Evolutionary conservation across 2,113 vertebrate genomes (phyloP), one percentile per base, ranked within the genome.

Genomic region (Myotis yumanensis): DNA sequence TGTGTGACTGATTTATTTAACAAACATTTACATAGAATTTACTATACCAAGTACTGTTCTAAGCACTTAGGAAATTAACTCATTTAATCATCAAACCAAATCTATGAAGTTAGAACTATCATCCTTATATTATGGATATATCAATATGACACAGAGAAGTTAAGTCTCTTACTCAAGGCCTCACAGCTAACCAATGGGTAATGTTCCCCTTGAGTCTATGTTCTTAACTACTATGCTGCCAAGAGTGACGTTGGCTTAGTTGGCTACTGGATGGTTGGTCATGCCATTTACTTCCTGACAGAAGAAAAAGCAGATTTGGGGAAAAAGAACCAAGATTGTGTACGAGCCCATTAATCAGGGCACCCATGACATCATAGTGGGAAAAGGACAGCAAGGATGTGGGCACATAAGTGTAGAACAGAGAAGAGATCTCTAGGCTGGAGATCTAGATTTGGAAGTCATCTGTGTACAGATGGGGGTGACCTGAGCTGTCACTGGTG

Each of bases 51-150:
- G 54, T 35, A 57, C 73, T 51, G 14, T 68, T 89, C 52, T 83
- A 91, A 94, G n/a, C 20, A 89, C 66, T 93, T 80, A 52, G 15
- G 93, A 91, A 87, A 91, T 75, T 82, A 95, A 83, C 25, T 83
- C 52, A 66, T 59, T 77, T 91, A 91, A 89, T 83, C 40, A 93
- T 85, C 30, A 81, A 11, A 81, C 48, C 22, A 89, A 72, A 72
- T 3, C 30, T 62, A 22, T 14, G 32, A 85, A 57, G 7, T 37
- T 51, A 18, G 10, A 28, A 72, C 16, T 51, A 62, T 46, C 18
- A 83, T 64, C 54, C 10, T 12, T 57, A 40, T 37, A 15, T 77
- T 57, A 40, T 16, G 30, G 32, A 37, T 30, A 43, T 52, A 40
- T 43, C 11, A 48, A 46, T 86, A 28, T 71, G 7, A 75, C 25